Base-by-base conservation (phyloP, 2,888 invertebrate genomes). In the Saturnia japonica region DNA sequence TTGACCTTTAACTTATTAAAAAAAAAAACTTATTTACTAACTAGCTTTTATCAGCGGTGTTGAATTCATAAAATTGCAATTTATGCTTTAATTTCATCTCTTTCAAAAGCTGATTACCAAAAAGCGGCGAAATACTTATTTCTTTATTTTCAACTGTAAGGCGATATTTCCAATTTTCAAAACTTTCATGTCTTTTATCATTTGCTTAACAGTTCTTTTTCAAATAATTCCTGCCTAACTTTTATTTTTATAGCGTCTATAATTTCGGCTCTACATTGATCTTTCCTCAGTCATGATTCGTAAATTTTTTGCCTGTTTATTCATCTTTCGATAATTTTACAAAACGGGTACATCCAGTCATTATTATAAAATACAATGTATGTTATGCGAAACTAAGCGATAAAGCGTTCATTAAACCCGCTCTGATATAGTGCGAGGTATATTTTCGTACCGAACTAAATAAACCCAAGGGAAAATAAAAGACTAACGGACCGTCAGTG, bases 371-470 rank as follows among this genome's bases (percentile, higher is more conserved):
- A 40, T 64, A 64, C 40, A 40, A n/a, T 11, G 40, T n/a, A n/a
- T n/a, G 64, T 64, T 64, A n/a, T n/a, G 40, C 40, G 40, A 64
- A 64, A 64, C 40, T 64, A 64, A 40, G 70, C 77, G 81, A 84
- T 84, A 84, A 83, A 84, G 74, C 77, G 84, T 78, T 51, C 76
- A 75, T 75, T 64, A 77, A 84, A 76, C 81, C 72, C 25, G 70
- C 62, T 72, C 74, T 74, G 79, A 80, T 81, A 78, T 74, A 78
- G 74, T 74, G 68, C 54, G 22, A 11, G 64, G 40, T n/a, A 6
- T 64, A 40, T 64, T 64, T 64, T 40, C 64, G 64, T 64, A 64
- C 40, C n/a, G 64, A 19, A 64, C 40, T 64, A 60, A 60, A 60
- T 60, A 60, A 40, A 64, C 40, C 64, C n/a, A 64, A 64, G 34